phyloP scores from a whole-genome alignment of 1,140 invertebrate genomes.

The Hetaerina americana region DNA sequence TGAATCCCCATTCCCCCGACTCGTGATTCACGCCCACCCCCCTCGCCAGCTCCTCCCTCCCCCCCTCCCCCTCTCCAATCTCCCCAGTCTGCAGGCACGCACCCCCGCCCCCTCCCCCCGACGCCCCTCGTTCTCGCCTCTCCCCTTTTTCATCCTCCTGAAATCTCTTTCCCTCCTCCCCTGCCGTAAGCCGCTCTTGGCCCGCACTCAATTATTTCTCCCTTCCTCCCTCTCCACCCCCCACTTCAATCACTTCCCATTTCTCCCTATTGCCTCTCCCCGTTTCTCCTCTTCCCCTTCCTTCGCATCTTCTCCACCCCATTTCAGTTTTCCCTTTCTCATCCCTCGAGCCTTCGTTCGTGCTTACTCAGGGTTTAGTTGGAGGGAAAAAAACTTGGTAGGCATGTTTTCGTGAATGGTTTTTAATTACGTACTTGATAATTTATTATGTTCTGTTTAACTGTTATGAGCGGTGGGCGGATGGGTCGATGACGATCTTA shows the following conservation, averaged over 20 bases:
- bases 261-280: background rate
- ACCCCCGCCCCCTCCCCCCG: background rate
- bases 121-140: background rate
- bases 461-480: too few relatives aligned
- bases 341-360: too few relatives aligned
- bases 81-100: too few relatives aligned
- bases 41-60: background rate
- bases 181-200: too few relatives aligned
- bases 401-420: too few relatives aligned
- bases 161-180: too few relatives aligned
- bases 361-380: too few relatives aligned
- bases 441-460: too few relatives aligned
- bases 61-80: background rate
- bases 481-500: too few relatives aligned
- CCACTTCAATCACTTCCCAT: background rate
- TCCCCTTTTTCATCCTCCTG: background rate
- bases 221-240: background rate
- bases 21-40: background rate
- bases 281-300: background rate
- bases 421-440: too few relatives aligned
- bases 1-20: background rate
- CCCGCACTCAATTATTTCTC: background rate
- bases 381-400: too few relatives aligned
- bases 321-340: background rate
- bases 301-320: background rate